phyloP scores from a whole-genome alignment of 2,888 invertebrate species.

The Idaea biselata region DNA sequence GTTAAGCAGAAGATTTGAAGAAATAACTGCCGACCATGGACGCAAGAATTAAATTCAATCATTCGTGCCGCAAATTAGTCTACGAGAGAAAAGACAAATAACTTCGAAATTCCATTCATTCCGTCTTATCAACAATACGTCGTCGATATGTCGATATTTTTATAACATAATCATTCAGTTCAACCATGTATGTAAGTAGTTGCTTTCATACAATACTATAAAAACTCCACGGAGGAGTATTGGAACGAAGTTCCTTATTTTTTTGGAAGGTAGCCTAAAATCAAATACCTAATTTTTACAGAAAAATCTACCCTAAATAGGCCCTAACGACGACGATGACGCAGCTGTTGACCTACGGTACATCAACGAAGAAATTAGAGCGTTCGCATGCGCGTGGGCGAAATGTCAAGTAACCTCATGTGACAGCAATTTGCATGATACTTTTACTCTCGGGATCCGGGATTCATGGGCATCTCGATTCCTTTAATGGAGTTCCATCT shows the following conservation, averaged over 20 bases:
- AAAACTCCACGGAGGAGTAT: not conserved
- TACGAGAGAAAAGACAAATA: no score
- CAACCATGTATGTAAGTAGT: not conserved
- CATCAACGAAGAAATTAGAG: conserved; percentile 12
- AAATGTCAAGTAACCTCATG: conserved; percentile 25
- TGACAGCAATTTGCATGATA: conserved; percentile 17
- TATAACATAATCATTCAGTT: no score
- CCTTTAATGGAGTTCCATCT: conserved; percentile 6
- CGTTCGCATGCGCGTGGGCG: conserved; percentile 20
- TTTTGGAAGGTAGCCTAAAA: not conserved
- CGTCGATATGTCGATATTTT: no score
- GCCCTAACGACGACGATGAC: not conserved
- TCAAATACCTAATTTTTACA: not conserved
- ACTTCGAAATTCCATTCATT: no score
- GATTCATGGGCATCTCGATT: conserved; percentile 9
- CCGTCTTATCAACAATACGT: no score
- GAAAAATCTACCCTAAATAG: not conserved
- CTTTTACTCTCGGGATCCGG: conserved; percentile 10
- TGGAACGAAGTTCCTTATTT: no score
- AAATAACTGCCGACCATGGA: no score
- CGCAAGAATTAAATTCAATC: no score
- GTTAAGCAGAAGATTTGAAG: no score
- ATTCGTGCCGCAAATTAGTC: no score
- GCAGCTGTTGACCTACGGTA: conserved; percentile 2
- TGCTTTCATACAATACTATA: no score